Conservation (phyloP, 2,113 vertebrate species). For the Colossoma macropomum region DNA sequence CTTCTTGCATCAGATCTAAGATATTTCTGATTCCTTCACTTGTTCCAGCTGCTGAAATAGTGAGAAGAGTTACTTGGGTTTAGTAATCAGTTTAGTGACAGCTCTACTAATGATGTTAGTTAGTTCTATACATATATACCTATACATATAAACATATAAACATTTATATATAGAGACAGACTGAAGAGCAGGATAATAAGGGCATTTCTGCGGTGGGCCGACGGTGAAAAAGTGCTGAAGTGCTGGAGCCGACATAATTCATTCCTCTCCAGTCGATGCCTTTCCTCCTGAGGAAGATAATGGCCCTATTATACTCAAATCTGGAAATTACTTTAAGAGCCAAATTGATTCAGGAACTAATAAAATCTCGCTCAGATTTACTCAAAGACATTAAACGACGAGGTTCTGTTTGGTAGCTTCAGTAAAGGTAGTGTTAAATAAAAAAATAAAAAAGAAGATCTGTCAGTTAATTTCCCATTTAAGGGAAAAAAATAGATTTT, state of each 20-base stretch:
- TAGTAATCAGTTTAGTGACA: not conserved
- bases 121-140: not conserved
- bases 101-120: not conserved
- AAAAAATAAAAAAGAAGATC: not conserved
- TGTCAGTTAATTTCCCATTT: not conserved
- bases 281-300: not conserved
- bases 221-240: too few relatives aligned
- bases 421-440: not conserved
- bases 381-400: not conserved
- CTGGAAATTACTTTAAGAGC: not conserved
- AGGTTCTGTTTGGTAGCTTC: not conserved
- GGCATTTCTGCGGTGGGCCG: not conserved
- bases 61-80: not conserved
- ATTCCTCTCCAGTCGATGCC: not conserved
- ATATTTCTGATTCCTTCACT: not conserved
- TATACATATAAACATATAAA: not conserved
- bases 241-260: not conserved
- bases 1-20: conserved; percentile 45
- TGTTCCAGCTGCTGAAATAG: not conserved
- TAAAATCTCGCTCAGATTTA: not conserved
- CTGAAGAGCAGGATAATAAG: not conserved
- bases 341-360: not conserved
- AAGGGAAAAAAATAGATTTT: not conserved
- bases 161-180: not conserved
- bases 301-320: not conserved